Percentiles rank a stretch among this genome's conserved stretches.
These are phyloP conservation scores for Drosophila ustulata DNA, from an alignment of 2,888 invertebrate species.

Conservation along the genomic window DNA sequence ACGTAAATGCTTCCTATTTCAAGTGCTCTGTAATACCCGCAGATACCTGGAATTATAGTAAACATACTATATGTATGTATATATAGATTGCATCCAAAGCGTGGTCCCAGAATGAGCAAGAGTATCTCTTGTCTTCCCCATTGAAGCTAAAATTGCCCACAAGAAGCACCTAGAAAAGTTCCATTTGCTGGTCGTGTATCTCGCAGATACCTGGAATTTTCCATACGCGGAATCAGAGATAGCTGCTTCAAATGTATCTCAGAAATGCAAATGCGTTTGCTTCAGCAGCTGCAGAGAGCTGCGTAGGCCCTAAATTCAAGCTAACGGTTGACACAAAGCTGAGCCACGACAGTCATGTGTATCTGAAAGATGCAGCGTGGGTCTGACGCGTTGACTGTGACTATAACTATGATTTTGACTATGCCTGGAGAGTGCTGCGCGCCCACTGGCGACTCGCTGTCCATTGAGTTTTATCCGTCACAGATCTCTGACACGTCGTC, in stretches of 20 bases:
- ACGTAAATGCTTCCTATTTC: neutral
- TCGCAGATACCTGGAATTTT: conserved; percentile 48
- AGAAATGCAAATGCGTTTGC: conserved; percentile 27
- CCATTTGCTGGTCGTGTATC: conserved; percentile 3
- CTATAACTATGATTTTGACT: conserved; percentile 17
- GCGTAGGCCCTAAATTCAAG: conserved; percentile 52
- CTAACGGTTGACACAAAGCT: conserved; percentile 56
- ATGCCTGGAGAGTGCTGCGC: conserved; percentile 13
- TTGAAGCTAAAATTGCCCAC: neutral
- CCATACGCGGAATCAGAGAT: conserved; percentile 29
- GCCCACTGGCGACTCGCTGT: conserved; percentile 41
- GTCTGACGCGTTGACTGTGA: conserved; percentile 9
- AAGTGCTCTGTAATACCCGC: too few species aligned
- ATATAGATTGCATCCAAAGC: too few species aligned
- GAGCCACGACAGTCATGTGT: conserved; percentile 20
- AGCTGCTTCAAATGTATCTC: conserved; percentile 34
- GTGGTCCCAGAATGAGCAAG: too few species aligned
- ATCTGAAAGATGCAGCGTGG: conserved; percentile 42
- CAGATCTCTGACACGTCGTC: conserved; percentile 54
- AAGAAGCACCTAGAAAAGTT: neutral
- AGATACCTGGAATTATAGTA: too few species aligned
- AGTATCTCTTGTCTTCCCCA: too few species aligned
- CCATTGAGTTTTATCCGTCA: conserved; percentile 35
- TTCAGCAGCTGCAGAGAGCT: conserved; percentile 14
- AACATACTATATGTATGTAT: too few species aligned